A percentile compares a stretch with the other conserved stretches of the same genome.
phyloP scores from a whole-genome alignment of 2,888 invertebrate genomes.

The Platynereis dumerilii region DNA sequence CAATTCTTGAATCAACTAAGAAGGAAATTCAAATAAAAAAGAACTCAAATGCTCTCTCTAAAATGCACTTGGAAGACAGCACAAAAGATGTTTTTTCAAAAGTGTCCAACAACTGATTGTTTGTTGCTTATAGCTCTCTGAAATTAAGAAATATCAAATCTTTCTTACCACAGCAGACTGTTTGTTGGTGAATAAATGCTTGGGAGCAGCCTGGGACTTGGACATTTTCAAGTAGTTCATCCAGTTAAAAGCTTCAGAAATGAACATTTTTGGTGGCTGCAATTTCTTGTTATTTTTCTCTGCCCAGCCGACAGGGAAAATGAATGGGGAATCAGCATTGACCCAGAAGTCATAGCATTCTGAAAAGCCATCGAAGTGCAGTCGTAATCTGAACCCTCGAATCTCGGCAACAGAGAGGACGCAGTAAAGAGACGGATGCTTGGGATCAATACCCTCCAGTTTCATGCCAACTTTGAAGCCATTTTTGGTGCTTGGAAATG shows the following conservation, averaged over 20 bases:
- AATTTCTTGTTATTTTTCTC: slow-evolving; percentile 80
- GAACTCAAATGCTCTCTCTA: too few species aligned
- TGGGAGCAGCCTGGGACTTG: slow-evolving; percentile 79
- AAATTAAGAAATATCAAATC: too few species aligned
- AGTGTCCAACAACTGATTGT: too few species aligned
- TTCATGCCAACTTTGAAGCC: slow-evolving; percentile 80
- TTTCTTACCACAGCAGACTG: slow-evolving; percentile 45
- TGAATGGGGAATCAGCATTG: slow-evolving; percentile 87
- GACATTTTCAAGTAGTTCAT: slow-evolving; percentile 79
- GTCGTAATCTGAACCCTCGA: slow-evolving; percentile 80
- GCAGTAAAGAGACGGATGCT: slow-evolving; percentile 87
- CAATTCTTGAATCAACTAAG: too few species aligned
- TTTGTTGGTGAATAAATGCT: slow-evolving; percentile 70
- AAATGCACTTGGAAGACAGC: too few species aligned
- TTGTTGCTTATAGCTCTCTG: too few species aligned
- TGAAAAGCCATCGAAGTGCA: slow-evolving; percentile 91
- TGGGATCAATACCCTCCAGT: slow-evolving; percentile 91
- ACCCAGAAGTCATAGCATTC: slow-evolving; percentile 92
- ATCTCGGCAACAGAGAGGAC: slow-evolving; percentile 81
- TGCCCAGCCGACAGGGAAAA: slow-evolving; percentile 94
- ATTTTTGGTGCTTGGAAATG: slow-evolving; percentile 77
- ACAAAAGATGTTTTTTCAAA: too few species aligned
- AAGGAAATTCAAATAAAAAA: too few species aligned
- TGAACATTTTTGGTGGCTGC: slow-evolving; percentile 75
- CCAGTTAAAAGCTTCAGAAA: slow-evolving; percentile 76